These are phyloP conservation scores for Stictocephala bisonia DNA, from an alignment of 2,888 invertebrate species.

Conservation along the genomic window DNA sequence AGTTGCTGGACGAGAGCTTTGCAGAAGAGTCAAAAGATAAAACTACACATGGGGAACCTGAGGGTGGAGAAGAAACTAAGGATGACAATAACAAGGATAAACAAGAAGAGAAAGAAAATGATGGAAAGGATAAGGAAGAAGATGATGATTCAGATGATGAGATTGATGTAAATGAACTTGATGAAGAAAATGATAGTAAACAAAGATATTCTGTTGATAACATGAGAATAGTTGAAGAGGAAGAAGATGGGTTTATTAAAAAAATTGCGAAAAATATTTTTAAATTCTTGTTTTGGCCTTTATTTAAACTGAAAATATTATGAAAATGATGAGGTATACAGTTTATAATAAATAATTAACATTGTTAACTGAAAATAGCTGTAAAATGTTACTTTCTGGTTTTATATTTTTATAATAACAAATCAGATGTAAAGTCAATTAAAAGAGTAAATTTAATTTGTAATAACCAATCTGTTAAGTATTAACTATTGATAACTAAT, in stretches of 20 bases:
- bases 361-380: no score
- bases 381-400: no score
- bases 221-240: not conserved
- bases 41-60: not conserved
- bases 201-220: not conserved
- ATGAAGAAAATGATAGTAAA: not conserved
- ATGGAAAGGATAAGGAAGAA: not conserved
- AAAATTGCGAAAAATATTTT: not conserved
- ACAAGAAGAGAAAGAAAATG: not conserved
- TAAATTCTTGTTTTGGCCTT: constrained; percentile 11
- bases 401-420: no score
- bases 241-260: not conserved
- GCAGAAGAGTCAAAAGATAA: constrained; percentile 7
- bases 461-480: no score
- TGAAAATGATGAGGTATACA: no score
- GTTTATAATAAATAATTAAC: no score
- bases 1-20: constrained; percentile 17
- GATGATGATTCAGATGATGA: constrained; percentile 15
- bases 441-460: no score
- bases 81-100: not conserved
- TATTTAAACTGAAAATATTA: constrained; percentile 1
- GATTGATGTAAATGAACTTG: no score
- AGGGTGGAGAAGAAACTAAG: not conserved
- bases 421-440: no score
- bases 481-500: no score